Conservation (phyloP, 2,797 vertebrate species). For the Taeniopygia guttata region DNA sequence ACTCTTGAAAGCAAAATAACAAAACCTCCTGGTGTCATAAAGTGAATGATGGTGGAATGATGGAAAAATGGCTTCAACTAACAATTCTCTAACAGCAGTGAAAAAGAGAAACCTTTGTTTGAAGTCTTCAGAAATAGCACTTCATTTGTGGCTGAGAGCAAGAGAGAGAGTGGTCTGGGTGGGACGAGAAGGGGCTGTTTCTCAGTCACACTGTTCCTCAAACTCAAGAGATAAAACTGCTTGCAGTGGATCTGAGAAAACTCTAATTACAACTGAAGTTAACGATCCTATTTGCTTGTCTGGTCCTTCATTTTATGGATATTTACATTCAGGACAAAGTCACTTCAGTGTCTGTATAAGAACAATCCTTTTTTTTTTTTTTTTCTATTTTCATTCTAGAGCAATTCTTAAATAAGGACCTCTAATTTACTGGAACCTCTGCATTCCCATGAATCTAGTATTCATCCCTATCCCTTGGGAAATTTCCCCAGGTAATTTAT, state of each 20-base stretch:
- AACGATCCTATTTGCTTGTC: background rate
- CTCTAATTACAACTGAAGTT: background rate
- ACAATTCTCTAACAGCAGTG: background rate
- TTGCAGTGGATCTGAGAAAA: background rate
- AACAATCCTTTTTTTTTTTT: accelerated
- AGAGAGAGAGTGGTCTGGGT: background rate
- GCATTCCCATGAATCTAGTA: background rate
- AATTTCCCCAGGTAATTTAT: background rate
- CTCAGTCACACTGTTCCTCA: background rate
- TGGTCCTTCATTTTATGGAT: background rate
- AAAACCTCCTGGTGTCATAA: background rate
- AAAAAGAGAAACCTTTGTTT: background rate
- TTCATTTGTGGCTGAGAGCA: background rate
- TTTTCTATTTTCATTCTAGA: background rate
- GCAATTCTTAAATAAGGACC: background rate
- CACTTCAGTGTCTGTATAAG: background rate
- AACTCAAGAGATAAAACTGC: background rate
- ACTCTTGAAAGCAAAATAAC: background rate
- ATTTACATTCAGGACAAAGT: background rate
- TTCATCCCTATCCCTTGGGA: background rate
- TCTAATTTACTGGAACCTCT: background rate
- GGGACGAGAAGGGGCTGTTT: background rate
- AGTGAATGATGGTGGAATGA: background rate
- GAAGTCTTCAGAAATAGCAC: background rate
- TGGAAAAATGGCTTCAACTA: background rate